These are phyloP conservation scores for Mystacornis crossleyi DNA, from an alignment of 2,113 vertebrate species.

Conservation along the genomic window DNA sequence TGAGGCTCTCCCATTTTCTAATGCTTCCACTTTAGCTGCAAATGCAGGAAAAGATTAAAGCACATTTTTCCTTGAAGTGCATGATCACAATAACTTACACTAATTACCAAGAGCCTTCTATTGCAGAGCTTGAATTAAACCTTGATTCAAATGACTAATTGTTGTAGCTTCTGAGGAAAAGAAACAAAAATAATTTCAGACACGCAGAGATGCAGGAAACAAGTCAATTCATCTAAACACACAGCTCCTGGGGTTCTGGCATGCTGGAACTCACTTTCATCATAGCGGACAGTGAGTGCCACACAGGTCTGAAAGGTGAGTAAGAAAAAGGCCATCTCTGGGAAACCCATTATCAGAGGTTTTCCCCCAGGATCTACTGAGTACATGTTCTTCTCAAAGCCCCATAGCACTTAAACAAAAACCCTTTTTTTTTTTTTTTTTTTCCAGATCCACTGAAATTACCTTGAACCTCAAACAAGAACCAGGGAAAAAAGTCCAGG, in stretches of 20 bases:
- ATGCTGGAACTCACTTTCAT: constrained; percentile 13
- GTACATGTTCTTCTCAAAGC: not conserved
- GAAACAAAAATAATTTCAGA: constrained; percentile 4
- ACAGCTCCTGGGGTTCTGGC: not conserved
- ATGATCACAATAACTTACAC: constrained; percentile 41
- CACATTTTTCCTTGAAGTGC: not conserved
- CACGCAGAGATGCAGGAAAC: not conserved
- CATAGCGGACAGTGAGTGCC: not conserved
- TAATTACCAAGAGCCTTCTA: constrained; percentile 58
- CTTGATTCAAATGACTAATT: constrained; percentile 45
- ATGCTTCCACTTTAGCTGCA: not conserved
- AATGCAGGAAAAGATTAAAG: constrained; percentile 25
- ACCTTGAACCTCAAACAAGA: not conserved
- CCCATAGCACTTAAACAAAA: not conserved
- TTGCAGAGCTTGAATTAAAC: constrained; percentile 52
- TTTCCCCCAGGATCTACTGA: not conserved
- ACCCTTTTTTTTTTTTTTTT: not conserved
- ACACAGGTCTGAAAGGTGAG: not conserved
- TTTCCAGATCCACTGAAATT: not conserved
- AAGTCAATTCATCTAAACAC: not conserved
- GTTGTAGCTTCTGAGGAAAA: constrained; percentile 23
- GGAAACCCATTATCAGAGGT: not conserved
- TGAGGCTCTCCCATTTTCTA: not conserved
- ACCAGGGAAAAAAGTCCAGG: not conserved
- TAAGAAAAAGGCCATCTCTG: not conserved